Percentiles rank a stretch among this genome's conserved stretches.
Evolutionary conservation across 1,140 invertebrate species (phyloP).

Genomic region (Nasonia vitripennis): DNA sequence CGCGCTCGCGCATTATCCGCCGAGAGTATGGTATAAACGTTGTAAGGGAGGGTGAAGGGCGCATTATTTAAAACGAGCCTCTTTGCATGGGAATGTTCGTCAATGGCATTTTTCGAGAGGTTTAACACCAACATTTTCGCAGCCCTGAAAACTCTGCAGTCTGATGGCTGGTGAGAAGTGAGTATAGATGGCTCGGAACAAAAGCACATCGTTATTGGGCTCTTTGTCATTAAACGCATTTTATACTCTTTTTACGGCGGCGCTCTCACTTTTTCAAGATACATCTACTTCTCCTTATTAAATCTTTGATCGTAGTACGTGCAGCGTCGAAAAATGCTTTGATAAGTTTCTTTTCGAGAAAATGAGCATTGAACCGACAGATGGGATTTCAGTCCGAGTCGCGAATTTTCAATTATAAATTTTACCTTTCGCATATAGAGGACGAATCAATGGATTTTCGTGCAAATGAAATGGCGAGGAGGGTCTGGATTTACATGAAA

Average conservation of each 20-base stretch:
- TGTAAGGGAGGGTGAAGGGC: slow-evolving; percentile 6
- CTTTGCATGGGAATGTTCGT: slow-evolving; percentile 43
- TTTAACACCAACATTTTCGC: slow-evolving; percentile 26
- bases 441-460: background rate
- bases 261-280: slow-evolving; percentile 4
- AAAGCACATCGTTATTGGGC: slow-evolving; percentile 10
- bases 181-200: slow-evolving; percentile 28
- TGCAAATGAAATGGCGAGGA: background rate
- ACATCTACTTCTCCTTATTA: background rate
- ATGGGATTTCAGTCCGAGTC: too few species aligned
- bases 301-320: too few species aligned
- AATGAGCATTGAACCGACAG: background rate
- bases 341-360: background rate
- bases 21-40: background rate
- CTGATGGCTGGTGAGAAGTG: background rate
- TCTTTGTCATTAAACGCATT: slow-evolving; percentile 23
- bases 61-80: slow-evolving; percentile 36
- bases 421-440: too few species aligned
- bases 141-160: background rate
- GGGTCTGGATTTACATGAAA: background rate
- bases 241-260: background rate
- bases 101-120: slow-evolving; percentile 34
- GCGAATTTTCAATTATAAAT: too few species aligned
- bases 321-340: too few species aligned
- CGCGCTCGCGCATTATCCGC: background rate